Evolutionary conservation across 1,140 invertebrate genomes (phyloP).

Genomic region (Papilio machaon): DNA sequence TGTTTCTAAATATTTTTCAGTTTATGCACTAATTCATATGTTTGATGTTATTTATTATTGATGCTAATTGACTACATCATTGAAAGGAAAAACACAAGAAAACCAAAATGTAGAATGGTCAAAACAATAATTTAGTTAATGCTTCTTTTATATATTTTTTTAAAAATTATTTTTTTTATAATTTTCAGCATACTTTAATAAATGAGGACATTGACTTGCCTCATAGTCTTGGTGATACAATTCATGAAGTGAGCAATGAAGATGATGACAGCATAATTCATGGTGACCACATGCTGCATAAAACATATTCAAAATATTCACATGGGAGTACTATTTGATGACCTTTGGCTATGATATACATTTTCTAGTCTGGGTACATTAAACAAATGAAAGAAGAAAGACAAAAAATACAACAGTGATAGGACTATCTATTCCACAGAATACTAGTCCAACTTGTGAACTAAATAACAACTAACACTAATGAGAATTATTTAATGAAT

Average conservation of each 20-base stretch:
- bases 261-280: constrained; percentile 65
- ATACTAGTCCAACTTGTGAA: too few species aligned
- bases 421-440: too few species aligned
- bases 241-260: constrained; percentile 70
- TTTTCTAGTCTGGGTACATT: background rate
- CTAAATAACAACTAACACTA: background rate
- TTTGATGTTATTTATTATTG: background rate
- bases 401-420: background rate
- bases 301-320: constrained; percentile 60
- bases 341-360: too few species aligned
- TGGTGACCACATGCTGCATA: constrained; percentile 47
- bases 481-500: background rate
- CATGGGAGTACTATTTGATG: constrained; percentile 67
- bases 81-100: background rate
- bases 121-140: background rate
- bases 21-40: background rate
- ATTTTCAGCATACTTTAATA: constrained; percentile 60
- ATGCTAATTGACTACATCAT: background rate
- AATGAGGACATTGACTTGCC: constrained; percentile 61
- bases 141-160: too few species aligned
- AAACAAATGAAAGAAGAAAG: background rate
- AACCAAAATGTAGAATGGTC: background rate
- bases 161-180: background rate
- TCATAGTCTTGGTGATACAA: constrained; percentile 65
- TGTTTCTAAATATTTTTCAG: background rate